phyloP scores from a whole-genome alignment of 2,113 vertebrate genomes.

The Lichenostomus cassidix region DNA sequence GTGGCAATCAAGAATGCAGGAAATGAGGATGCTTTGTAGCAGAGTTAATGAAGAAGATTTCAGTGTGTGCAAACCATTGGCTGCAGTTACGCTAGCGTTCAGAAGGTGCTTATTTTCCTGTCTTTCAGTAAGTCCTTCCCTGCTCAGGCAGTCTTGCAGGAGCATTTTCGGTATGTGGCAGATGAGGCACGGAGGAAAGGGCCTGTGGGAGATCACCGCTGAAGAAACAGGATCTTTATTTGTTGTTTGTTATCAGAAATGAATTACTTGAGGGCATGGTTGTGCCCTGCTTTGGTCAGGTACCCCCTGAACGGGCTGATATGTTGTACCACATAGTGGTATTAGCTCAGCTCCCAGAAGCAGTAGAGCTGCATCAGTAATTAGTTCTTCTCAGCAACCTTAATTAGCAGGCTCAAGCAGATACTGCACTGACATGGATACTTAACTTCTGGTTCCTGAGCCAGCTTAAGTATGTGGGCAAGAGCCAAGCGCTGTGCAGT shows the following conservation, averaged over 20 bases:
- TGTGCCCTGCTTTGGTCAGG: slow-evolving; percentile 20
- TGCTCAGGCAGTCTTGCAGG: not conserved
- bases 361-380: slow-evolving; percentile 60
- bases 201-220: not conserved
- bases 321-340: slow-evolving; percentile 5
- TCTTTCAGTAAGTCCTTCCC: not conserved
- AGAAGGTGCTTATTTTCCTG: slow-evolving; percentile 21
- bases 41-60: slow-evolving; percentile 38
- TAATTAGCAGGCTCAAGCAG: slow-evolving; percentile 67
- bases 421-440: slow-evolving; percentile 59
- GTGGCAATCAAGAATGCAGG: not conserved
- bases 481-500: not conserved
- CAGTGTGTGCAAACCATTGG: not conserved
- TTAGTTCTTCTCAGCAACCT: slow-evolving; percentile 64
- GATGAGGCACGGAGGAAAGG: not conserved
- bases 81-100: not conserved
- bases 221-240: slow-evolving; percentile 22
- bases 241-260: slow-evolving; percentile 19
- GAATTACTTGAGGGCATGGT: slow-evolving; percentile 7
- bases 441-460: slow-evolving; percentile 46
- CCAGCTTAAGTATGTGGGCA: slow-evolving; percentile 57
- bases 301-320: slow-evolving; percentile 23
- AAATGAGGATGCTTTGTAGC: slow-evolving; percentile 11
- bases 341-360: slow-evolving; percentile 54
- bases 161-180: not conserved